Evolutionary conservation across 1,140 invertebrate genomes (phyloP), one percentile per base, ranked within the genome.

Genomic region (Anoplophora glabripennis): DNA sequence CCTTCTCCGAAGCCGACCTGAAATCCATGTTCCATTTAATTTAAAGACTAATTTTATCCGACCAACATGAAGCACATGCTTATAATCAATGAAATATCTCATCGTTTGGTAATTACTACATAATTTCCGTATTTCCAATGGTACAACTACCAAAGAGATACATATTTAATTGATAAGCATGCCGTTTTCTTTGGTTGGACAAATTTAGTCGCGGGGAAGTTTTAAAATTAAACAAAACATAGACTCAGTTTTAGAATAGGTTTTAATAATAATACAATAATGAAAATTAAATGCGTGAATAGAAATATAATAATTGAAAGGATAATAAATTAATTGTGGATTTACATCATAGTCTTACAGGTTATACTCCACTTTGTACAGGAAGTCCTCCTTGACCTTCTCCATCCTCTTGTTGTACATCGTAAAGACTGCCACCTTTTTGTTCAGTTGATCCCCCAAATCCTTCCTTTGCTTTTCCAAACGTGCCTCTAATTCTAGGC

Each of bases 1-100:
- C 53, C 47, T 66, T 68, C 48, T 74, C 72, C 0, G 72, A 72
- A 34, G 66, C 60, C n/a, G 57, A 44, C 0, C 64, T 69, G 46
- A 57, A 66, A 58, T 7, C 10, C 11, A 10, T 11, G n/a, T 14
- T n/a, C n/a, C 14, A 18, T 12, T 41, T 51, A 4, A 35, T 41
- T 7, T 7, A 17, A 28, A 57, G 4, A n/a, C n/a, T 17, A 33
- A 14, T 28, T 18, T 15, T n/a, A 42, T 0, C 9, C 7, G 34
- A 36, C 8, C n/a, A 46, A 47, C 9, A 33, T 48, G 9, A 3
- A 14, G 53, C 28, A 51, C 5, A 46, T 46, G 18, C 11, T 9
- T 17, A 46, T 11, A 3, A 1, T 11, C 7, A n/a, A 42, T 15
- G 9, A n/a, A 12, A 8, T 14, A 7, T 8, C n/a, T n/a, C n/a